phyloP scores from a whole-genome alignment of 1,140 invertebrate species.

The Stenopsyche tienmushanensis region DNA sequence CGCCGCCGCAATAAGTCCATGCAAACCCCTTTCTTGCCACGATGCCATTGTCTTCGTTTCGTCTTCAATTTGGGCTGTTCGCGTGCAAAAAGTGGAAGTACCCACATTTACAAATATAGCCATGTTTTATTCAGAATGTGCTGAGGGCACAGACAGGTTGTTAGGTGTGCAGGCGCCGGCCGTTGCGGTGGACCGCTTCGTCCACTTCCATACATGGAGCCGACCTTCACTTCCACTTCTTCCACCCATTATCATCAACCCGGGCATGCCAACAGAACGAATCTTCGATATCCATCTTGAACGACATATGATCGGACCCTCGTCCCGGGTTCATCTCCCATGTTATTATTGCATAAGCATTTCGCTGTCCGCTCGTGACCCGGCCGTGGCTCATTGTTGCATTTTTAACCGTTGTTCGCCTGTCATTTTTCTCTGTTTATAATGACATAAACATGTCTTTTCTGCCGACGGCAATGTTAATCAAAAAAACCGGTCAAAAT shows the following conservation, averaged over 20 bases:
- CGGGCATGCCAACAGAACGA: neutral
- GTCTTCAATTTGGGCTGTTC: neutral
- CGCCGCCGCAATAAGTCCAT: too few species aligned
- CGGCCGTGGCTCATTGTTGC: too few species aligned
- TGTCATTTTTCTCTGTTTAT: neutral
- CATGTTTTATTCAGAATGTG: constrained; percentile 18
- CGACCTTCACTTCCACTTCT: constrained; percentile 15
- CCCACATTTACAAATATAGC: neutral
- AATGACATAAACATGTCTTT: too few species aligned
- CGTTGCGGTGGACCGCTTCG: neutral
- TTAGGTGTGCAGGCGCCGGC: constrained; percentile 24
- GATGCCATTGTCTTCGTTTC: neutral
- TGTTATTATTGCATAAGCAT: neutral
- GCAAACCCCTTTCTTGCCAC: neutral
- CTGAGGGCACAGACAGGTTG: constrained; percentile 16
- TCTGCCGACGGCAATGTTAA: too few species aligned
- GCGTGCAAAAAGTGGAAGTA: neutral
- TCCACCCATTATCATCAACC: constrained; percentile 5
- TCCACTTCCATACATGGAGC: constrained; percentile 13
- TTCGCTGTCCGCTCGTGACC: neutral
- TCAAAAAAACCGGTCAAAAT: too few species aligned
- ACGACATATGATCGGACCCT: too few species aligned
- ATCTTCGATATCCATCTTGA: neutral
- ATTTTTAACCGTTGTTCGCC: neutral
- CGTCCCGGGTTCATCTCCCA: too few species aligned